Percentiles rank a stretch among this genome's conserved stretches.
Conservation (phyloP, 2,888 invertebrate species). For the Drosophila ochracea region DNA sequence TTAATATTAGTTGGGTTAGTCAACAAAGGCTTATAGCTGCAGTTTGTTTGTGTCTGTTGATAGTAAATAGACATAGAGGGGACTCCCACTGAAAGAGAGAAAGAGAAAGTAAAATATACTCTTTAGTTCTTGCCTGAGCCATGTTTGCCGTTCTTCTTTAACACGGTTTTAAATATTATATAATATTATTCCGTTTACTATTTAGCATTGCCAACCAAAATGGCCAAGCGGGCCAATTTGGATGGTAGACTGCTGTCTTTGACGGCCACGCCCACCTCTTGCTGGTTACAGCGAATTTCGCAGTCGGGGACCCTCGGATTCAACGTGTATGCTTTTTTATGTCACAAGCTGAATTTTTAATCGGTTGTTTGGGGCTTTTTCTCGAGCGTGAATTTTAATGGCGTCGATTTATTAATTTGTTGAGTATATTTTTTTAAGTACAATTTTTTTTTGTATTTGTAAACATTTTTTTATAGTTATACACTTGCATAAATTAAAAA, state of each 20-base stretch:
- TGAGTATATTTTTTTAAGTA: not conserved
- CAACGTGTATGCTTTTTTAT: not conserved
- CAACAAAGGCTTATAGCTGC: conserved; percentile 24
- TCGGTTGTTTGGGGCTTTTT: not conserved
- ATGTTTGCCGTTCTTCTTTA: conserved; percentile 9
- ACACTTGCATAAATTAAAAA: not conserved
- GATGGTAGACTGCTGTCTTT: not conserved
- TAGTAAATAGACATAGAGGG: not conserved
- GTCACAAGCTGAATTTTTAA: conserved; percentile 2
- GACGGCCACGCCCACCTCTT: not conserved
- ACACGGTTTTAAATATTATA: not conserved
- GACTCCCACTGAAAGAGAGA: not conserved
- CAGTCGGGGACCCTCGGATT: not conserved
- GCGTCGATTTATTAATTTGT: not conserved
- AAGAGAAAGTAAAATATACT: not conserved
- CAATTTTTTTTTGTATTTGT: not conserved
- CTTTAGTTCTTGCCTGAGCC: not conserved
- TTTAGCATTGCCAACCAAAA: not conserved
- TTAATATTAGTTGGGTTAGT: conserved; percentile 26
- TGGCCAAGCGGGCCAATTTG: not conserved
- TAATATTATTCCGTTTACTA: not conserved
- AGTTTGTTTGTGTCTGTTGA: conserved; percentile 16
- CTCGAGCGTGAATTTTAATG: not conserved
- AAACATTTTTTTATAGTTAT: not conserved
- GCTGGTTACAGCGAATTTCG: not conserved